Conservation (phyloP, 2,797 vertebrate genomes). For the Hoplostethus atlanticus region DNA sequence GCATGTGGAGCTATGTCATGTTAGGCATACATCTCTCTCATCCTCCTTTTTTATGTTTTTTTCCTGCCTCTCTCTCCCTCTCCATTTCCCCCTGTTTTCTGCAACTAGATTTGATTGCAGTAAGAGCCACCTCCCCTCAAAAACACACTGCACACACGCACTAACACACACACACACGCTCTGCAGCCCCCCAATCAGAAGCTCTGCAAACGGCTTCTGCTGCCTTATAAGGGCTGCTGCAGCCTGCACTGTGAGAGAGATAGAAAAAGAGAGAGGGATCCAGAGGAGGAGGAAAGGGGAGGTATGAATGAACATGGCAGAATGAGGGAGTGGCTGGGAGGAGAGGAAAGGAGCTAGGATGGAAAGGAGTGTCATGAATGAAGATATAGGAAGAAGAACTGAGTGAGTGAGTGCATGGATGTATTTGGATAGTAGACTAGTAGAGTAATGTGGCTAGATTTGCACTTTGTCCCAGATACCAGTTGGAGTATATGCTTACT, state of each 20-base stretch:
- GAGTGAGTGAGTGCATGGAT: conserved; percentile 3
- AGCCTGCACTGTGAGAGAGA: conserved; percentile 66
- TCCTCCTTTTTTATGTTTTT: too few relatives aligned
- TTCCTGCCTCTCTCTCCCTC: conserved; percentile 8
- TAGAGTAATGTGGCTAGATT: not conserved
- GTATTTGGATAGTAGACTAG: not conserved
- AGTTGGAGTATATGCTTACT: not conserved
- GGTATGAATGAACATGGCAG: conserved; percentile 53
- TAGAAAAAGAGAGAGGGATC: conserved; percentile 43
- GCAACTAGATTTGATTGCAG: conserved; percentile 38
- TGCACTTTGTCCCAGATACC: not conserved
- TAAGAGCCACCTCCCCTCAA: conserved; percentile 37
- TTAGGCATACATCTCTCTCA: not conserved
- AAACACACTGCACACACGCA: conserved; percentile 14
- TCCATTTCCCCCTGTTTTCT: conserved; percentile 36
- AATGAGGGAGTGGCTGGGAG: conserved; percentile 7
- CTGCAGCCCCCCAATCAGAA: conserved; percentile 74
- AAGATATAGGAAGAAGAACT: conserved; percentile 5
- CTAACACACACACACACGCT: not conserved
- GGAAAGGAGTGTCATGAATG: conserved; percentile 15
- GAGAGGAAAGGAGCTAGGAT: conserved; percentile 3
- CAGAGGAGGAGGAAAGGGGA: conserved; percentile 40
- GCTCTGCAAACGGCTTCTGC: conserved; percentile 68
- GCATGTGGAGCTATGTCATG: not conserved
- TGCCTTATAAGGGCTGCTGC: conserved; percentile 83